phyloP scores from a whole-genome alignment of 2,113 vertebrate species.

The Nerophis lumbriciformis region DNA sequence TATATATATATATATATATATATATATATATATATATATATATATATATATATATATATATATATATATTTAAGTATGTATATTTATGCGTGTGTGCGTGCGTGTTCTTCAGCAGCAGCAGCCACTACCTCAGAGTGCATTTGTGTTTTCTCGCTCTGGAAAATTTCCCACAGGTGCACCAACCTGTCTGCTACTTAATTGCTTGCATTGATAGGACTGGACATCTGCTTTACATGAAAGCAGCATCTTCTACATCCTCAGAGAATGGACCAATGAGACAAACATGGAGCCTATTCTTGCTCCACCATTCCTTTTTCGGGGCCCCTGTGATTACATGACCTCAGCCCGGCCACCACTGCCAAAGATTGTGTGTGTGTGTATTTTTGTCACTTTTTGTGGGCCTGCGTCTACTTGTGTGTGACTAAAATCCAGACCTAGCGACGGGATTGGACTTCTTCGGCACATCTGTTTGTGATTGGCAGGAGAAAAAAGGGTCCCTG shows the following conservation, averaged over 20 bases:
- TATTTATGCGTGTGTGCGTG: no score
- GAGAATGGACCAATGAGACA: conserved; percentile 24
- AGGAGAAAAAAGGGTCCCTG: conserved; percentile 53
- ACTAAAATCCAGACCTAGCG: conserved; percentile 20
- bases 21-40: no score
- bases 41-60: no score
- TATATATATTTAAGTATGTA: no score
- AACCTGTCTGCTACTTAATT: conserved; percentile 32
- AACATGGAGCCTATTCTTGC: conserved; percentile 39
- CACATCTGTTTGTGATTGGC: conserved; percentile 74
- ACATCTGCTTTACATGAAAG: background rate
- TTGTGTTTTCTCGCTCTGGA: no score
- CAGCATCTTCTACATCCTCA: background rate
- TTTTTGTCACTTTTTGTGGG: background rate
- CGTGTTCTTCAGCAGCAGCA: no score
- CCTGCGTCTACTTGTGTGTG: background rate
- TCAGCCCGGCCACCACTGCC: conserved; percentile 18
- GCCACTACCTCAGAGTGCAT: no score
- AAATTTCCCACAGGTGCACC: background rate
- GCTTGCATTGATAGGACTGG: conserved; percentile 33
- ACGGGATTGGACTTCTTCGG: conserved; percentile 47
- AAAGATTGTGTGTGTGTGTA: background rate
- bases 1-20: no score
- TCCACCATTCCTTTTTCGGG: conserved; percentile 46
- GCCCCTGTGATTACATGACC: conserved; percentile 52